Percentiles rank a stretch among this genome's conserved stretches.
Conservation (phyloP, 2,888 invertebrate species). For the Drosophila anomalata region DNA sequence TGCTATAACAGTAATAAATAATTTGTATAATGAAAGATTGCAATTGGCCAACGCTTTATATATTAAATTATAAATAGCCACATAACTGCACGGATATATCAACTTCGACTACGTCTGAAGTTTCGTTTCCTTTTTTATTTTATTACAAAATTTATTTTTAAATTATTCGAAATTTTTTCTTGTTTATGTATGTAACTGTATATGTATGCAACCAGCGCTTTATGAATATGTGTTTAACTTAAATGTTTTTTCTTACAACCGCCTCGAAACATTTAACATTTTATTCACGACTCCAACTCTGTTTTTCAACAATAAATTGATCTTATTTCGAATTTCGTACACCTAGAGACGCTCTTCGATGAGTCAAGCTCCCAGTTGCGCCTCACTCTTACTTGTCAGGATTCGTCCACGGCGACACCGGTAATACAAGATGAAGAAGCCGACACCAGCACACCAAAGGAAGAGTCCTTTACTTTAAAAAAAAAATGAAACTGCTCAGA, state of each 20-base stretch:
- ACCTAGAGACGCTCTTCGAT: conserved; percentile 75
- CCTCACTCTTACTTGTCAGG: conserved; percentile 65
- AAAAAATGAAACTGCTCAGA: conserved; percentile 56
- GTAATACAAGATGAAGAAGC: conserved; percentile 46
- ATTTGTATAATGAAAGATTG: too few species aligned
- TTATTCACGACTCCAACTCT: conserved; percentile 30
- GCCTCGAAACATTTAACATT: conserved; percentile 48
- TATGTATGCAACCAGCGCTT: too few species aligned
- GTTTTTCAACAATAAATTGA: not conserved
- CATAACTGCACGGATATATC: too few species aligned
- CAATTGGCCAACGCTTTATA: too few species aligned
- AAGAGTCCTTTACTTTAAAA: conserved; percentile 49
- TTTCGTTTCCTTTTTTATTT: too few species aligned
- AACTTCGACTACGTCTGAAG: too few species aligned
- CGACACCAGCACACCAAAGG: conserved; percentile 25
- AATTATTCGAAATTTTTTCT: too few species aligned
- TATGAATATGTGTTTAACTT: too few species aligned
- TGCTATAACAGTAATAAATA: too few species aligned
- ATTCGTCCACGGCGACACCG: conserved; percentile 37
- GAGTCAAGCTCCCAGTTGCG: conserved; percentile 74
- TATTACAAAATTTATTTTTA: too few species aligned
- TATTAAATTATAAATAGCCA: too few species aligned
- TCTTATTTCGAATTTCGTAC: conserved; percentile 6
- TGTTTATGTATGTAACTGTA: too few species aligned
- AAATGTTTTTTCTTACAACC: conserved; percentile 56